These are phyloP conservation scores for Drosophila helvetica DNA, from an alignment of 2,888 invertebrate genomes.

Conservation along the genomic window DNA sequence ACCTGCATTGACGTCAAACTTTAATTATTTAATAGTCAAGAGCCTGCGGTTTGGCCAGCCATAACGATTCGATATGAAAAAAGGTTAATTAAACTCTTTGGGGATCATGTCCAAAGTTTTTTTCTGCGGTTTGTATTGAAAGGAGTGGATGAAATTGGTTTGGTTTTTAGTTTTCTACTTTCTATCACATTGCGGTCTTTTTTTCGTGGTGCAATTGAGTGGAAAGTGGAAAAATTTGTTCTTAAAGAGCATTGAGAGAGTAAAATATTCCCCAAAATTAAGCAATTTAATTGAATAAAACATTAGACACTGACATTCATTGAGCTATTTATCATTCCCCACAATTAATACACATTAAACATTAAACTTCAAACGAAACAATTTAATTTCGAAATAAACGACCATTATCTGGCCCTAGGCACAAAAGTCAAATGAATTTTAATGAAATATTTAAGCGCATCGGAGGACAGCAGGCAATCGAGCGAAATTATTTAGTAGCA, in stretches of 20 bases:
- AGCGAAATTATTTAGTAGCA: constrained; percentile 14
- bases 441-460: constrained; percentile 34
- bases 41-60: constrained; percentile 18
- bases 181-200: background rate
- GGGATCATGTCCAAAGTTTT: background rate
- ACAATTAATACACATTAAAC: constrained; percentile 17
- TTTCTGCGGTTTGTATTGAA: background rate
- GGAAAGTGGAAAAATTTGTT: too few species aligned
- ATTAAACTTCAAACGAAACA: constrained; percentile 3
- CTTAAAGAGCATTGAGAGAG: constrained; percentile 9
- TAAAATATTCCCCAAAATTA: too few species aligned
- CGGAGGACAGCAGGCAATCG: constrained; percentile 12
- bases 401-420: background rate
- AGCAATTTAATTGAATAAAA: constrained; percentile 18
- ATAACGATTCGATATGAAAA: constrained; percentile 30
- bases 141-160: too few species aligned
- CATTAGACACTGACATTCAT: background rate
- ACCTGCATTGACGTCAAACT: constrained; percentile 62
- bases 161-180: background rate
- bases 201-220: background rate
- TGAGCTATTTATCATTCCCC: constrained; percentile 2
- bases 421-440: constrained; percentile 16
- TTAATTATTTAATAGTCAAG: constrained; percentile 53
- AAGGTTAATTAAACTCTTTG: constrained; percentile 9
- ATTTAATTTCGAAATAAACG: background rate